Base-by-base conservation (phyloP, 2,888 invertebrate species). In the Andrena chrysosceles region DNA sequence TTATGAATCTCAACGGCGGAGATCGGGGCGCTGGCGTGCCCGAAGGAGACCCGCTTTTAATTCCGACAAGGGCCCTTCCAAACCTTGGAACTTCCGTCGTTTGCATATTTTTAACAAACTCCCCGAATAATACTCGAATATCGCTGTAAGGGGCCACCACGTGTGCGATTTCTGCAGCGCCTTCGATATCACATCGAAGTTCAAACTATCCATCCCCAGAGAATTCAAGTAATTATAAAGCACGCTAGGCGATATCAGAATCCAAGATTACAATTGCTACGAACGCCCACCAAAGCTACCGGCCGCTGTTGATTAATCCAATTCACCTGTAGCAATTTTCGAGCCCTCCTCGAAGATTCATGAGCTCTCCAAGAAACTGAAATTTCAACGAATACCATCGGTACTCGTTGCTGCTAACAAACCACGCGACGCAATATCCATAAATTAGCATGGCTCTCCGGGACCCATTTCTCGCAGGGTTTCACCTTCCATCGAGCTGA, bases 371-470 rank as follows among this genome's bases (percentile, higher is more conserved):
- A 8, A 48, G 16, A 62, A 72, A 72, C 33, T 42, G 42, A 84
- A 60, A 54, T 7, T 13, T 10, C 26, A 13, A 7, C 23, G 13
- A 52, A 16, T 48, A 31, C 20, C 23, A n/a, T 42, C 42, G 56
- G 26, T 23, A 4, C 16, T 16, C 1, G 26, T 52, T 49, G 49
- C 33, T 48, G 54, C 67, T 62, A 81, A 71, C 52, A 67, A 67
- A 42, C 75, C 60, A 8, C 26, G 1, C 26, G 52, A n/a, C 8
- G 60, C 52, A 49, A 63, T 60, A 69, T 68, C 64, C 72, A 76
- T 77, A 66, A 76, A 81, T 76, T 77, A 81, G 10, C 76, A 60
- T 69, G 68, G 60, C 49, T 23, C 64, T 20, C 16, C 5, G 26
- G 2, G 56, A 31, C 10, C 13, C 33, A 31, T 33, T 26, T 62